Evolutionary conservation across 1,140 invertebrate species (phyloP).

Genomic region (Mactra quadrangularis): DNA sequence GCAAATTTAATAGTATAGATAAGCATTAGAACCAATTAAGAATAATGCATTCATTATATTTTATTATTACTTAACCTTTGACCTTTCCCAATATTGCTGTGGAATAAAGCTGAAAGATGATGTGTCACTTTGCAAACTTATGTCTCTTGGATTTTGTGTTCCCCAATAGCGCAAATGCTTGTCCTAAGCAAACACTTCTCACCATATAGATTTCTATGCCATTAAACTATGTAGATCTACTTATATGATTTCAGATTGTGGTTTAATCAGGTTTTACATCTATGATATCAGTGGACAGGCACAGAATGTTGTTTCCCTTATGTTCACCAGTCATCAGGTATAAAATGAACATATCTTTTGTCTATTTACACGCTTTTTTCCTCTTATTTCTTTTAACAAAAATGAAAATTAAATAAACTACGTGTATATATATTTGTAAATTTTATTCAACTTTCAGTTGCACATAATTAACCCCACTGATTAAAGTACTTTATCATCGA

Average conservation of each 20-base stretch:
- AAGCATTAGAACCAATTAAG: too few species aligned
- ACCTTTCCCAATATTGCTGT: too few species aligned
- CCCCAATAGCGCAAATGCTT: neutral
- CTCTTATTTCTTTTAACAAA: neutral
- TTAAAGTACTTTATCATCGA: neutral
- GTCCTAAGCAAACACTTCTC: neutral
- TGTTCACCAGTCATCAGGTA: slow-evolving; percentile 46
- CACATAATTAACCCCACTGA: neutral
- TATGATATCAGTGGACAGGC: slow-evolving; percentile 17
- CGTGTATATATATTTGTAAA: neutral
- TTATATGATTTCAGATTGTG: slow-evolving; percentile 52
- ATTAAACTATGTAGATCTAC: too few species aligned
- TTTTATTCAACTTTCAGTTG: neutral
- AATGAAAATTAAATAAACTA: neutral
- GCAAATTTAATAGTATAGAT: too few species aligned
- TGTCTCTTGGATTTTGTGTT: neutral
- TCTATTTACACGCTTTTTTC: neutral
- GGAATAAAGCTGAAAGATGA: neutral
- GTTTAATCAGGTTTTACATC: slow-evolving; percentile 41
- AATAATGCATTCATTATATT: too few species aligned
- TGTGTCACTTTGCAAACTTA: neutral
- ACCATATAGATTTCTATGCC: too few species aligned
- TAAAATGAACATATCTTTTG: neutral
- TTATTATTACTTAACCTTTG: too few species aligned
- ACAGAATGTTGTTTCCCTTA: slow-evolving; percentile 39